phyloP scores from a whole-genome alignment of 2,888 invertebrate genomes.

The Tigriopus californicus region DNA sequence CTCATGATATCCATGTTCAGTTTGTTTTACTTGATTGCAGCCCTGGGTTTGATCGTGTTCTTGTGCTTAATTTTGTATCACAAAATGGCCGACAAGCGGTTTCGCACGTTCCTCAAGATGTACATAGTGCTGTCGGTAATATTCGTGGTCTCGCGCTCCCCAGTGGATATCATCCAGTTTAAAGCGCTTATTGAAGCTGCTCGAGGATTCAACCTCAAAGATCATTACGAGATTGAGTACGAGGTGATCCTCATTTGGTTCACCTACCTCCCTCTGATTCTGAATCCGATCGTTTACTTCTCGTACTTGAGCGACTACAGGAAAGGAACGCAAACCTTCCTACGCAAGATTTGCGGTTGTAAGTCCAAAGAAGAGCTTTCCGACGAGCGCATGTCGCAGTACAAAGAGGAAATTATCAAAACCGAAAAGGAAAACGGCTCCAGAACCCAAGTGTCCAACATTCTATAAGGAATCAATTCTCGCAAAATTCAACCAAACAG shows the following conservation, averaged over 20 bases:
- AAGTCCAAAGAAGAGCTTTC: not conserved
- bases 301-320: conserved; percentile 4
- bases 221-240: conserved; percentile 5
- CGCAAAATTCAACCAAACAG: not conserved
- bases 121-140: not conserved
- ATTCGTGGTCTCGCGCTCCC: not conserved
- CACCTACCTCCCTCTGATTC: not conserved
- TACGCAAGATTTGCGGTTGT: not conserved
- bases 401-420: not conserved
- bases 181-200: not conserved
- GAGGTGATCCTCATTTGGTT: conserved; percentile 8
- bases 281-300: conserved; percentile 2
- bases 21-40: not conserved
- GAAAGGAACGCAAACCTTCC: not conserved
- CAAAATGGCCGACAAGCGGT: not conserved
- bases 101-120: not conserved
- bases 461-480: not conserved
- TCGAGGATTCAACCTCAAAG: not conserved
- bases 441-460: not conserved
- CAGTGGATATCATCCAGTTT: conserved; percentile 2
- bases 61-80: not conserved
- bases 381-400: not conserved
- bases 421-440: not conserved
- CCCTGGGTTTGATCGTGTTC: not conserved
- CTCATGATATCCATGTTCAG: not conserved